phyloP scores from a whole-genome alignment of 2,113 vertebrate species.

The Suncus etruscus region DNA sequence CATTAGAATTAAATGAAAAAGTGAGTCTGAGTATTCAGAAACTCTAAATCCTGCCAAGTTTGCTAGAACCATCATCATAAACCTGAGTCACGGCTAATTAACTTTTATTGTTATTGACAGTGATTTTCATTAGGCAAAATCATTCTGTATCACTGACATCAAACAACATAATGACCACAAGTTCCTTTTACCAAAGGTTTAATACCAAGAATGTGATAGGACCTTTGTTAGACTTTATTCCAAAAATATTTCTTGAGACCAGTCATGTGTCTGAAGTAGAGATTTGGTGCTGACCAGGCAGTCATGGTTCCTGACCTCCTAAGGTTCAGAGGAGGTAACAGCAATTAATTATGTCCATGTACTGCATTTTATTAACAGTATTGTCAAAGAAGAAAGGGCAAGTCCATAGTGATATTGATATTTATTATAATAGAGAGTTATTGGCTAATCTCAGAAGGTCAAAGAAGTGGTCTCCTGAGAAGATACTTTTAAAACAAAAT shows the following conservation, averaged over 20 bases:
- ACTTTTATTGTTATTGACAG: not conserved
- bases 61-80: not conserved
- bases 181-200: not conserved
- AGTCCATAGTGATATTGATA: not conserved
- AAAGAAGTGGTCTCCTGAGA: not conserved
- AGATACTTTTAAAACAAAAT: not conserved
- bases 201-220: not conserved
- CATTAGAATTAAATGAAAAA: not conserved
- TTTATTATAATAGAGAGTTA: not conserved
- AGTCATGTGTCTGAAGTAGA: not conserved
- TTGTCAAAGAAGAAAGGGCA: not conserved
- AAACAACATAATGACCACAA: not conserved
- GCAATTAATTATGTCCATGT: not conserved
- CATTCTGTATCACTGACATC: not conserved
- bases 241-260: not conserved
- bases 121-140: slow-evolving; percentile 4
- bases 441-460: not conserved
- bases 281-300: not conserved
- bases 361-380: not conserved
- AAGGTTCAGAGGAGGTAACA: not conserved
- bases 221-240: not conserved
- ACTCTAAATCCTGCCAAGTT: not conserved
- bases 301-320: not conserved
- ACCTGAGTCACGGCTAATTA: not conserved
- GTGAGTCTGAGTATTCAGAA: not conserved